Evolutionary conservation across 2,888 invertebrate genomes (phyloP).

Genomic region (Agrochola macilenta): DNA sequence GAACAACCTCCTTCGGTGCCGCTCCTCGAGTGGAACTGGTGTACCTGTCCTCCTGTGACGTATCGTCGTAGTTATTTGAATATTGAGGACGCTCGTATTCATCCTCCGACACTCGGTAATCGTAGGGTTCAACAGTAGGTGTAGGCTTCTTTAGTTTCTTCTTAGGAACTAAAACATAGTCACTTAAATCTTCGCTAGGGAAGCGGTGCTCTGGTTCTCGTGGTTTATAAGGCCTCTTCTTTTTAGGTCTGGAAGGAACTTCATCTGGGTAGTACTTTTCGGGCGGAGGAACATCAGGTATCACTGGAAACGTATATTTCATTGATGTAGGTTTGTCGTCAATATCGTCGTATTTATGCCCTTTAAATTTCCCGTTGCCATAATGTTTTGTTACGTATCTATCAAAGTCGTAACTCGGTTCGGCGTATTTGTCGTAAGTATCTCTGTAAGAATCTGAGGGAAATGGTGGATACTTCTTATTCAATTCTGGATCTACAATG

Average conservation of each 20-base stretch:
- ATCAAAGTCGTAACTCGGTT: conserved; percentile 79
- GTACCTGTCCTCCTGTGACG: conserved; percentile 77
- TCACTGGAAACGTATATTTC: conserved; percentile 74
- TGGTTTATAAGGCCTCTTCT: conserved; percentile 80
- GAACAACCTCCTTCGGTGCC: conserved; percentile 79
- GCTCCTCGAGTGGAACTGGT: conserved; percentile 74
- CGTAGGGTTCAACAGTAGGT: conserved; percentile 75
- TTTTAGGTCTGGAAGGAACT: conserved; percentile 79
- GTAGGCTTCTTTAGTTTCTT: conserved; percentile 82
- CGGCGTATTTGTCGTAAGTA: conserved; percentile 80
- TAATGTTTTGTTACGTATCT: conserved; percentile 76
- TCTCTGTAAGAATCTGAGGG: conserved; percentile 77
- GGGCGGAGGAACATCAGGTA: conserved; percentile 77
- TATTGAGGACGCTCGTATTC: conserved; percentile 81
- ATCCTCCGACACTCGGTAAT: conserved; percentile 80
- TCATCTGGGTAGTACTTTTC: conserved; percentile 81
- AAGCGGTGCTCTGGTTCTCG: conserved; percentile 74
- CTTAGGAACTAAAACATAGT: conserved; percentile 85
- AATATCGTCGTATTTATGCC: conserved; percentile 77
- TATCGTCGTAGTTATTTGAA: conserved; percentile 73
- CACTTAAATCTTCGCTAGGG: conserved; percentile 80
- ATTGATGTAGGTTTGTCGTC: conserved; percentile 71
- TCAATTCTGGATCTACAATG: conserved; percentile 76
- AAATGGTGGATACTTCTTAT: conserved; percentile 78
- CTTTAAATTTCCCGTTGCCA: conserved; percentile 73